Conservation (phyloP, 2,888 invertebrate genomes). For the Coremacera marginata region DNA sequence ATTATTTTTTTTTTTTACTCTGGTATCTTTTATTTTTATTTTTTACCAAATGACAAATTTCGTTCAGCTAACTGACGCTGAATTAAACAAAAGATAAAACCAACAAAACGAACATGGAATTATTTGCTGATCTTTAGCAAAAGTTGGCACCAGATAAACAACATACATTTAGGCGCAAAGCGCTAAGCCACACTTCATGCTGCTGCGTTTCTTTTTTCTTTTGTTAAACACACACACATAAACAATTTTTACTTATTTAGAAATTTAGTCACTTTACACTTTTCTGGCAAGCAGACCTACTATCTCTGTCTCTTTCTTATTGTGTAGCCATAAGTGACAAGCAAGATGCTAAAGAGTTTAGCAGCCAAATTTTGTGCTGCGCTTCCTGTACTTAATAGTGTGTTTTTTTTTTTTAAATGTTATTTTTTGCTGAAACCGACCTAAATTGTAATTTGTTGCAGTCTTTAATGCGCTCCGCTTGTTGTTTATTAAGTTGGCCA, state of each 20-base stretch:
- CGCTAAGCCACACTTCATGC: background rate
- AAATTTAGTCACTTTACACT: background rate
- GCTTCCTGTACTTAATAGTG: slow-evolving; percentile 10
- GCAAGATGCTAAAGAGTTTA: background rate
- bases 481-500: slow-evolving; percentile 14
- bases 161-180: background rate
- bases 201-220: background rate
- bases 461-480: background rate
- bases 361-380: background rate
- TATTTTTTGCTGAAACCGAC: slow-evolving; percentile 4
- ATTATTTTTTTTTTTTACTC: too few relatives aligned
- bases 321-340: background rate
- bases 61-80: background rate
- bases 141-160: background rate
- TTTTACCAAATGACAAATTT: background rate
- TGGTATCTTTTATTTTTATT: too few relatives aligned
- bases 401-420: background rate
- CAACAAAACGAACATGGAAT: background rate
- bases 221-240: too few relatives aligned
- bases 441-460: slow-evolving; percentile 6
- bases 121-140: background rate
- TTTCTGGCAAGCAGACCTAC: too few relatives aligned
- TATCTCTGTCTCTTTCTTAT: too few relatives aligned
- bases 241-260: too few relatives aligned
- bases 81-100: background rate